Evolutionary conservation across 2,113 vertebrate genomes (phyloP), one percentile per base, ranked within the genome.

Genomic region (Lonchura striata): DNA sequence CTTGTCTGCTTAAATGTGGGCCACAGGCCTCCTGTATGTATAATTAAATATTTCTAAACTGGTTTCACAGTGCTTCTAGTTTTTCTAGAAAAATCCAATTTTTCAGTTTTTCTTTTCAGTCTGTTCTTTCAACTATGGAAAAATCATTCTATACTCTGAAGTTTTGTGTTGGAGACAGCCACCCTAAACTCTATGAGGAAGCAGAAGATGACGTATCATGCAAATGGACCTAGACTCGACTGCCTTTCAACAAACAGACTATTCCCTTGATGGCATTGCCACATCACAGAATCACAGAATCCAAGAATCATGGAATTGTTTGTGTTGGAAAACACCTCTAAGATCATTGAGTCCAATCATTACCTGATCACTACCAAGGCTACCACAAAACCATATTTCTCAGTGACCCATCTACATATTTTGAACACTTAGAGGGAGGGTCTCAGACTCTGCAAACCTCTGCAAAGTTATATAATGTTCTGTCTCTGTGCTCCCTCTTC

Each of bases 41-140:
- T 74, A 66, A 88, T 56, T 5, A 93, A 63, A 74, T 68, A 41
- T 63, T 93, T 82, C 46, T 77, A 28, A 95, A 90, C 33, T 77
- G 13, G 2, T 31, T 74, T 87, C 50, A 63, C 10, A 33, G 15
- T 47, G 39, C 27, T 82, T 88, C 63, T 77, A 21, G 74, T 60
- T 60, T 60, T 37, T 27, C 24, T 37, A 60, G 57, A 60, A 63
- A 54, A 90, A 93, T 80, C 44, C 4, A 54, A 6, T 70, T 77
- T 75, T 78, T 53, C 25, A 39, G 5, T 44, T 94, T 95, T 78
- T 59, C 33, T 47, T 76, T 94, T 85, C 39, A 44, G 16, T 91
- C 50, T 83, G 3, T 66, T 81, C 21, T 42, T 31, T 90, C 22
- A 78, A 54, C 68, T 56, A 47, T 77, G 72, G 33, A 74, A 86